Evolutionary conservation across 2,888 invertebrate genomes (phyloP), one percentile per base, ranked within the genome.

Genomic region (Metacarcinus magister): DNA sequence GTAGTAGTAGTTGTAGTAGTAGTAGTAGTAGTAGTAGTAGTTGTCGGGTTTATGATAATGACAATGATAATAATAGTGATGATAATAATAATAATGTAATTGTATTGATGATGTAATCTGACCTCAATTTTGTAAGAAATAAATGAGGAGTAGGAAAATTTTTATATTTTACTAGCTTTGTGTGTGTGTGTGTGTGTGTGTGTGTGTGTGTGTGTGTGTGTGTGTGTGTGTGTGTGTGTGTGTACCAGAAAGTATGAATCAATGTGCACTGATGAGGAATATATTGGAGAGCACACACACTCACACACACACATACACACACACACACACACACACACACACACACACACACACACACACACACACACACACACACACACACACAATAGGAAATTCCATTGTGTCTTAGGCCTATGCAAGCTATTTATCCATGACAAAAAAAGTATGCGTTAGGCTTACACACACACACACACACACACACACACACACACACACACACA

Each of bases 301-400:
- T 89, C 46, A 94, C 46, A 94, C 87, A 46, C 39, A 94, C 44
- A 94, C 39, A 48, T 19, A 94, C 54, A 90, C 90, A 95, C 46
- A 95, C 92, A 95, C 75, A 92, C 75, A 87, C 48, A 94, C 46
- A 94, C 46, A 94, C 87, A 46, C 39, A 94, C 44, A 94, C 39
- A 48, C 43, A 94, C 54, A 90, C 90, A 94, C 60, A 89, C 39
- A 90, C 90, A 90, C 19, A 89, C 90, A 92, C 82, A 92, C 48
- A 95, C 46, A 95, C 92, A 95, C 75, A 92, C 75, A 87, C 39
- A 94, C 46, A 94, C 46, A 94, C 28, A 75, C 87, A 43, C 87
- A 94, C 87, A 75, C 46, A 94, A n/a, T n/a, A 48, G 48, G 48
- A 19, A 46, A 92, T 28, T n/a, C 48, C 16, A 23, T n/a, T 13